Percentiles rank a stretch among this genome's conserved stretches.
phyloP scores from a whole-genome alignment of 2,113 vertebrate species.

The Crypturellus undulatus region DNA sequence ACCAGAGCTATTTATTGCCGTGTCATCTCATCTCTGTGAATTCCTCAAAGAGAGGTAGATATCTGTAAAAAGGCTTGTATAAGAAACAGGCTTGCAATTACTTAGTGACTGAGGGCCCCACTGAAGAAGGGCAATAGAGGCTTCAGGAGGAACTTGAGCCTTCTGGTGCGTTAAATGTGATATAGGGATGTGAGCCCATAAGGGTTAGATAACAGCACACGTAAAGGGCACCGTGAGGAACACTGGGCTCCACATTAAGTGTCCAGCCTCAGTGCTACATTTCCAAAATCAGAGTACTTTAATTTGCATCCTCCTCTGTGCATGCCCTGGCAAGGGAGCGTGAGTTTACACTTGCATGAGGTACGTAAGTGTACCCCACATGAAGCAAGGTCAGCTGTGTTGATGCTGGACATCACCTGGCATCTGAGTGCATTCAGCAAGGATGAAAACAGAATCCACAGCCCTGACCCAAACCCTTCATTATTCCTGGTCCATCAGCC shows the following conservation, averaged over 20 bases:
- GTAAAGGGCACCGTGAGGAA: too few species aligned
- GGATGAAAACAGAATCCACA: not conserved
- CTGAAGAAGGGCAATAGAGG: too few species aligned
- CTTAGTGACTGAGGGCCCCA: too few species aligned
- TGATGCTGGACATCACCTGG: not conserved
- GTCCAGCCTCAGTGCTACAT: not conserved
- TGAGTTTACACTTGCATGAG: accelerated
- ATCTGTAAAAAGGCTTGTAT: not conserved
- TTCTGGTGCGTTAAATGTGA: too few species aligned
- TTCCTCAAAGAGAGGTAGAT: not conserved
- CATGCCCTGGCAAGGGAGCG: not conserved
- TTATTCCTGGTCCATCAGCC: not conserved
- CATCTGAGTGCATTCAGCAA: not conserved
- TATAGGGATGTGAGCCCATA: too few species aligned
- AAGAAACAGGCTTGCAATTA: not conserved
- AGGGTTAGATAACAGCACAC: too few species aligned
- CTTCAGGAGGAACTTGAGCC: too few species aligned
- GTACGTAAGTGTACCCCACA: not conserved
- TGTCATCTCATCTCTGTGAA: not conserved
- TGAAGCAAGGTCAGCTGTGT: not conserved
- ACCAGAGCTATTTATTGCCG: not conserved
- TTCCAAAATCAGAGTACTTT: not conserved
- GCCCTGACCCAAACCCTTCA: not conserved
- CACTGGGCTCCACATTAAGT: not conserved
- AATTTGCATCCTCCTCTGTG: not conserved